These are phyloP conservation scores for Agelas oroides DNA, from an alignment of 37 sponge, comb jelly and placozoan genomes.

Conservation along the genomic window DNA sequence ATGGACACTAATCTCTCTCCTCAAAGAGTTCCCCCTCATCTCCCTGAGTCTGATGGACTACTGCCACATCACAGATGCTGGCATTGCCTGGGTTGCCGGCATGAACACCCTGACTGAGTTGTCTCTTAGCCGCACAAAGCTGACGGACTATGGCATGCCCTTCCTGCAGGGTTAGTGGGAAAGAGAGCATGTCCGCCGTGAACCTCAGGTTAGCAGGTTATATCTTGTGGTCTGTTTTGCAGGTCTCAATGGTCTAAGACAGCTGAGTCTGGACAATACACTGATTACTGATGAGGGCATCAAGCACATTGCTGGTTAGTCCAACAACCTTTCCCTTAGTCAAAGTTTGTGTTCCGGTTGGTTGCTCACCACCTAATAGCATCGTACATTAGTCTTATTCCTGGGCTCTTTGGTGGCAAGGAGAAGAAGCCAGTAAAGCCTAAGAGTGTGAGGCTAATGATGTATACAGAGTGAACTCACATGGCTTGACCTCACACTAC, in stretches of 20 bases:
- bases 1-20: too few relatives aligned
- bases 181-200: background rate
- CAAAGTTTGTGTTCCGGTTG: too few relatives aligned
- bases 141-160: slow-evolving; percentile 66
- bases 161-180: slow-evolving; percentile 29
- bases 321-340: too few relatives aligned
- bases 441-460: too few relatives aligned
- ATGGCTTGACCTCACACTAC: too few relatives aligned
- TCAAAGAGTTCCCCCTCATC: slow-evolving; percentile 44
- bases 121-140: slow-evolving; percentile 52
- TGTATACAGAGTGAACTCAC: too few relatives aligned
- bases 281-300: slow-evolving; percentile 49
- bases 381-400: too few relatives aligned
- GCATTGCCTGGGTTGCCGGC: slow-evolving; percentile 20
- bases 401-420: too few relatives aligned
- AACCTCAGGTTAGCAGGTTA: too few relatives aligned
- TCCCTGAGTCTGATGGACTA: slow-evolving; percentile 57
- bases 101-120: slow-evolving; percentile 52
- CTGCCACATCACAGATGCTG: slow-evolving; percentile 55
- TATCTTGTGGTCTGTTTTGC: too few relatives aligned
- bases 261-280: slow-evolving; percentile 62
- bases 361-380: too few relatives aligned
- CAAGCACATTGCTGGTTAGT: slow-evolving; percentile 22
- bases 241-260: slow-evolving; percentile 32
- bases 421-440: too few relatives aligned